Base-by-base conservation (phyloP, 2,113 vertebrate species). In the Dicaeum eximium region DNA sequence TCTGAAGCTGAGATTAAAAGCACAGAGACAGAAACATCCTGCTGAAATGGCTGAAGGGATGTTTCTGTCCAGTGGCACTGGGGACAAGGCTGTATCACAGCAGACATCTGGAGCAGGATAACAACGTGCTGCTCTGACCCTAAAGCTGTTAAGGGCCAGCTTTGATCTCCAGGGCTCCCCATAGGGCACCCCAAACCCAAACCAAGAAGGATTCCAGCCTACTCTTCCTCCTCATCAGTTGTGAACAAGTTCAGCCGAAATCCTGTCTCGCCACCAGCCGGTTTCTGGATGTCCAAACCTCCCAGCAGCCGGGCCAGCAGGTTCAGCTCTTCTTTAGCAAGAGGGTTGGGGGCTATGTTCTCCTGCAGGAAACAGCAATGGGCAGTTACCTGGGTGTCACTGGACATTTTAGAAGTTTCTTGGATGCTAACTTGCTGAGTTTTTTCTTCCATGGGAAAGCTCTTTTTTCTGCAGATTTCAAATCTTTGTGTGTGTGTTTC, bases 291-390 rank as follows among this genome's bases (percentile, higher is more conserved):
- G 50, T 99, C 99, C 96, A 99, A 94, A 25, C 98, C 98, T 92
- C 99, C 99, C 98, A 99, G 98, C 67, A 99, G 98, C 93, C 97
- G 98, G 91, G 99, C 99, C 96, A 99, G 96, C 45, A 99, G 97
- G 92, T 99, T 99, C 88, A 99, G 98, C 78, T 99, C 99, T 97
- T 99, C 99, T 97, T 99, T 99, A 77, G 99, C 99, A 48, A 99
- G 97, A 45, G 99, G 99, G 94, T 99, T 99, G n/a, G 99, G 99
- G 85, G 95, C 95, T 51, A 97, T 60, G 72, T 97, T 99, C 94
- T 99, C 99, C 99, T 99, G 97, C 40, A 75, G 90, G 57, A 93
- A 95, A 95, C 58, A 97, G 56, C 40, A 67, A 24, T 2, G 11
- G 69, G 66, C n/a, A n/a, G n/a, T n/a, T n/a, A n/a, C n/a, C n/a